Percentiles rank a stretch among this genome's conserved stretches.
Conservation (phyloP, 2,888 invertebrate species). For the Ceriagrion tenellum region DNA sequence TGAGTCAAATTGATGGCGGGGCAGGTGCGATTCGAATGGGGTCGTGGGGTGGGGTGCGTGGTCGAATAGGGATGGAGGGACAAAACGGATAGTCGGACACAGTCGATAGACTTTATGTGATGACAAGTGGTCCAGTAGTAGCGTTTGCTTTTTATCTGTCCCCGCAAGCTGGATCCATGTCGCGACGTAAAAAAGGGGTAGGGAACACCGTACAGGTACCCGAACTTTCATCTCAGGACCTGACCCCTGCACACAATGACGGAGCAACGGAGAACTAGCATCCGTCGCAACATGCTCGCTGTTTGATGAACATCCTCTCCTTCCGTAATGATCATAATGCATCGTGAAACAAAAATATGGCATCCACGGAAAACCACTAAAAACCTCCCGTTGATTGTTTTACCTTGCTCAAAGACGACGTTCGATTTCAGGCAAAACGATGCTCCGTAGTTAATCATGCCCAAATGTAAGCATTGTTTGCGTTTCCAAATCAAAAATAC, state of each 20-base stretch:
- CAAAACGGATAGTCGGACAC: not conserved
- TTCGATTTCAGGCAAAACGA: not conserved
- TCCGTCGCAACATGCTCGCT: not conserved
- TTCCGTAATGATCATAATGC: not conserved
- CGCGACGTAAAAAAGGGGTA: not conserved
- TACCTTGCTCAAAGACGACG: not conserved
- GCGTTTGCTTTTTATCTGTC: not conserved
- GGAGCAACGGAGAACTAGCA: not conserved
- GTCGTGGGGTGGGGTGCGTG: not conserved
- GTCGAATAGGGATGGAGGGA: not conserved
- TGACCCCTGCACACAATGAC: not conserved
- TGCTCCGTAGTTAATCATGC: not conserved
- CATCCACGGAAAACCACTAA: not conserved
- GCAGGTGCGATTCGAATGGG: not conserved
- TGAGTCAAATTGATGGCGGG: not conserved
- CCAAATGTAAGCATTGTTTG: not conserved
- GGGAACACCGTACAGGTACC: not conserved
- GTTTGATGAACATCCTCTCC: not conserved
- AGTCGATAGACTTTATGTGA: constrained; percentile 9
- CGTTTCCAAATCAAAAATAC: not conserved
- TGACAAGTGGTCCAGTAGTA: not conserved
- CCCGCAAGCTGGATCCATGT: not conserved
- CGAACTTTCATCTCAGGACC: not conserved
- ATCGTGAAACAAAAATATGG: not conserved
- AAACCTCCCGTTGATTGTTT: not conserved